A percentile compares a stretch with the other conserved stretches of the same genome.
Conservation (phyloP, 2,797 vertebrate genomes). For the Danio jaintianensis region DNA sequence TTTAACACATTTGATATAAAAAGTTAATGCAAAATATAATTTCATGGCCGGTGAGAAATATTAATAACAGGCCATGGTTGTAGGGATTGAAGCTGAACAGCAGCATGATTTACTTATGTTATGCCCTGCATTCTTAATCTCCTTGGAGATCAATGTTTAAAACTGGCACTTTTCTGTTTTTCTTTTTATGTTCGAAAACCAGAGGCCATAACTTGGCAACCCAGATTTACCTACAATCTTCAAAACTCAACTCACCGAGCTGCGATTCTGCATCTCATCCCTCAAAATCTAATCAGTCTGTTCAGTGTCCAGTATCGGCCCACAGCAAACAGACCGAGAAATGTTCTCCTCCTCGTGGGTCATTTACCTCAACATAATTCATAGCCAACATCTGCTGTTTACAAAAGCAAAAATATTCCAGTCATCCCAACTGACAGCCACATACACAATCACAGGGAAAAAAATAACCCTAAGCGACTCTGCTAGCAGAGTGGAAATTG, state of each 20-base stretch:
- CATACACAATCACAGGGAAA: conserved; percentile 7
- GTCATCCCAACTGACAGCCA: conserved; percentile 3
- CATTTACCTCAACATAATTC: conserved; percentile 56
- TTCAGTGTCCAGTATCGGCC: conserved; percentile 20
- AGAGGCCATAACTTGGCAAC: neutral
- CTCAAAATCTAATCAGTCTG: conserved; percentile 12
- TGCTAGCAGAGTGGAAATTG: neutral
- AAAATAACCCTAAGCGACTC: neutral
- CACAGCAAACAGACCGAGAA: conserved; percentile 22
- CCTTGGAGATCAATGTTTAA: neutral
- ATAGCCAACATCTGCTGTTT: conserved; percentile 61
- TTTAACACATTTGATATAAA: neutral
- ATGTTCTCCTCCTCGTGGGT: conserved; percentile 46
- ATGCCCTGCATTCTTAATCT: neutral
- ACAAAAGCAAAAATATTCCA: conserved; percentile 42
- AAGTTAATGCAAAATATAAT: neutral
- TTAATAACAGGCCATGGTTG: neutral
- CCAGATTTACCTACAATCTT: neutral
- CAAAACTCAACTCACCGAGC: conserved; percentile 9
- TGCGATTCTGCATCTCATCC: conserved; percentile 4
- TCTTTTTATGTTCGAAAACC: neutral
- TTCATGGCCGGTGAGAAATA: neutral
- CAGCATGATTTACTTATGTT: conserved; percentile 14
- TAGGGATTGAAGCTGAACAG: neutral
- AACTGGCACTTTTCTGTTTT: neutral